A percentile compares a stretch with the other conserved stretches of the same genome.
These are phyloP conservation scores for Drosophila acutilabella DNA, from an alignment of 2,888 invertebrate species.

Conservation along the genomic window DNA sequence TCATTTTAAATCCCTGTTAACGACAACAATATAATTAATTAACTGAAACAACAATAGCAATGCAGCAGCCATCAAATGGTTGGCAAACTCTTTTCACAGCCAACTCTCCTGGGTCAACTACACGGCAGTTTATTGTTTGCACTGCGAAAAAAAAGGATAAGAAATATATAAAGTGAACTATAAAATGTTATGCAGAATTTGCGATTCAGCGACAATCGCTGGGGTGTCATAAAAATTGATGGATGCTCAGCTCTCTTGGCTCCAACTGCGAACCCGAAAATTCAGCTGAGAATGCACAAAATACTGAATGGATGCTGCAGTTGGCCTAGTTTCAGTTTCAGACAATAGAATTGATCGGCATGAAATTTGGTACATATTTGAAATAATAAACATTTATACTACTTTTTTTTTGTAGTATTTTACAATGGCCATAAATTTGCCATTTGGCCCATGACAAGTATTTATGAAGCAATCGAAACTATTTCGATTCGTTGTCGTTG, in stretches of 20 bases:
- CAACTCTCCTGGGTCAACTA: constrained; percentile 31
- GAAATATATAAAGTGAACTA: background rate
- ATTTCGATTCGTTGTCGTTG: constrained; percentile 52
- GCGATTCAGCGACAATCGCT: constrained; percentile 52
- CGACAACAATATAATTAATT: constrained; percentile 33
- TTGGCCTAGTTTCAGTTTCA: constrained; percentile 38
- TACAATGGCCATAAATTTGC: constrained; percentile 49
- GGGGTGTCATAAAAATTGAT: constrained; percentile 77
- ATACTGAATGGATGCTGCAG: background rate
- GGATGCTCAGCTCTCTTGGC: constrained; percentile 47
- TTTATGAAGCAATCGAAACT: constrained; percentile 71
- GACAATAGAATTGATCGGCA: constrained; percentile 64
- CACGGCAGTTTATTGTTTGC: constrained; percentile 38
- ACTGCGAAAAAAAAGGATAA: constrained; percentile 26
- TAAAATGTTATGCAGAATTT: constrained; percentile 41
- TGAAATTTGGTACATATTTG: constrained; percentile 47
- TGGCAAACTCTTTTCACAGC: constrained; percentile 57
- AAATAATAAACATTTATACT: constrained; percentile 56
- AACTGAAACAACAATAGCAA: constrained; percentile 72
- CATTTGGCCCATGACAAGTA: constrained; percentile 57
- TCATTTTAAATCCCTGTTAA: too few species aligned
- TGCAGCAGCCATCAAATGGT: constrained; percentile 73
- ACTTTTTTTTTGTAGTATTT: constrained; percentile 3
- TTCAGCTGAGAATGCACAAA: constrained; percentile 31
- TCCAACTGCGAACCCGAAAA: constrained; percentile 5